Conservation (phyloP, 2,888 invertebrate species). For the Crioceris asparagi region DNA sequence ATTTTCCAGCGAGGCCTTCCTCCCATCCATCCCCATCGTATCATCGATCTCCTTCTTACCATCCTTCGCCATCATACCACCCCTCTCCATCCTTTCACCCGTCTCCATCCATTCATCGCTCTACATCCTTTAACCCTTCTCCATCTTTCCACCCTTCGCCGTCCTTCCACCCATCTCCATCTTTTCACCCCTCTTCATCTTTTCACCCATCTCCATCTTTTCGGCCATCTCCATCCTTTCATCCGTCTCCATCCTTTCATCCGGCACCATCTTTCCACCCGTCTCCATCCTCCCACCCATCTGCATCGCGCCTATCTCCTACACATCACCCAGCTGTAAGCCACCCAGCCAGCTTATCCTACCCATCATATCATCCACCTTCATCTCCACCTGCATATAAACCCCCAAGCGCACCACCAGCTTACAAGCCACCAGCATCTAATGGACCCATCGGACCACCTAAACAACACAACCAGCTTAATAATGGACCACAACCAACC, state of each 20-base stretch:
- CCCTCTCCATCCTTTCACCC: too few species aligned
- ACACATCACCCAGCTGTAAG: conserved; percentile 5
- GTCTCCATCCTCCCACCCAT: conserved; percentile 6
- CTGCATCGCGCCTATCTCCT: conserved; percentile 8
- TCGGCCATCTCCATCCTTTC: conserved; percentile 9
- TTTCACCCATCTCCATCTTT: conserved; percentile 9
- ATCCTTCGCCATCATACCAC: too few species aligned
- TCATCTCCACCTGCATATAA: conserved; percentile 1
- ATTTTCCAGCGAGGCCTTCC: conserved; percentile 10
- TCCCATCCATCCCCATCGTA: conserved; percentile 7
- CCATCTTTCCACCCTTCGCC: too few species aligned
- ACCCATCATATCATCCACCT: conserved; percentile 7
- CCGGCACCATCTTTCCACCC: conserved; percentile 12
- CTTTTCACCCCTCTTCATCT: conserved; percentile 10
- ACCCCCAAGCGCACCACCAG: background rate
- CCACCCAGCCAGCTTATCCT: conserved; percentile 7
- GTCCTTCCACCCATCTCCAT: conserved; percentile 9
- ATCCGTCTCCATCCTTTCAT: conserved; percentile 8
- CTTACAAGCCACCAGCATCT: background rate
- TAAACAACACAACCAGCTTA: too few species aligned
- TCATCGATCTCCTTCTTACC: too few species aligned
- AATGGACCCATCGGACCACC: conserved; percentile 12
- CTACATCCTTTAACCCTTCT: too few species aligned
- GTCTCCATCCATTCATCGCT: too few species aligned
- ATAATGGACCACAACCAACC: too few species aligned